These are phyloP conservation scores for Tipula unca DNA, from an alignment of 2,888 invertebrate genomes.

Conservation along the genomic window DNA sequence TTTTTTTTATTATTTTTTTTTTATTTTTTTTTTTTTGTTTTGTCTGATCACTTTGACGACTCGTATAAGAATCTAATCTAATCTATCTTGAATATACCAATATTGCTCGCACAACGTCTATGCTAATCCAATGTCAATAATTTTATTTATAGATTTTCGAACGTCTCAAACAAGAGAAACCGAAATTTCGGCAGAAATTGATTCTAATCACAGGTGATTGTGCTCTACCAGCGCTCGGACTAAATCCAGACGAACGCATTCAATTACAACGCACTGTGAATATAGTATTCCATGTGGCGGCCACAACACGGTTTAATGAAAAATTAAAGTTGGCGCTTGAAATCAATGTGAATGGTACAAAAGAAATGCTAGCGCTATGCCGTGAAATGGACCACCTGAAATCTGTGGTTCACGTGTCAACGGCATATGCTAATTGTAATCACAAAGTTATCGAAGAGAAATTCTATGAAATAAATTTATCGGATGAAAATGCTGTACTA, in stretches of 20 bases:
- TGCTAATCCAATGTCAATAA: neutral
- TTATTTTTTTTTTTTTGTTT: too few relatives aligned
- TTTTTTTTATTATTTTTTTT: too few relatives aligned
- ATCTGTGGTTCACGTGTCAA: slow-evolving; percentile 57
- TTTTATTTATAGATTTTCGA: slow-evolving; percentile 24
- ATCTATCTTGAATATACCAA: too few relatives aligned
- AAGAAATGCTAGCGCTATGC: slow-evolving; percentile 54
- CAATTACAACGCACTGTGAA: slow-evolving; percentile 39
- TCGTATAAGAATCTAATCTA: too few relatives aligned
- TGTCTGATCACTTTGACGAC: too few relatives aligned
- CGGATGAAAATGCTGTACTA: slow-evolving; percentile 35
- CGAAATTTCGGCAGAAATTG: slow-evolving; percentile 38
- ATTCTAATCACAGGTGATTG: slow-evolving; percentile 40
- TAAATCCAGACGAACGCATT: slow-evolving; percentile 35
- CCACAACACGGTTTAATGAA: slow-evolving; percentile 74
- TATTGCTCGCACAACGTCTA: neutral
- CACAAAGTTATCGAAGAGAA: slow-evolving; percentile 36
- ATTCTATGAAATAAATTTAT: slow-evolving; percentile 37
- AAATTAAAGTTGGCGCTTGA: slow-evolving; percentile 56
- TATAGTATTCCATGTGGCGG: slow-evolving; percentile 78
- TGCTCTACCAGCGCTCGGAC: slow-evolving; percentile 35
- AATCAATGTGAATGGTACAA: slow-evolving; percentile 62
- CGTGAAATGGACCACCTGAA: slow-evolving; percentile 53
- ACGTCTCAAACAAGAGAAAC: slow-evolving; percentile 28
- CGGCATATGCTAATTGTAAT: slow-evolving; percentile 58